Base-by-base conservation (phyloP, 2,888 invertebrate species). In the Polyploca ridens region DNA sequence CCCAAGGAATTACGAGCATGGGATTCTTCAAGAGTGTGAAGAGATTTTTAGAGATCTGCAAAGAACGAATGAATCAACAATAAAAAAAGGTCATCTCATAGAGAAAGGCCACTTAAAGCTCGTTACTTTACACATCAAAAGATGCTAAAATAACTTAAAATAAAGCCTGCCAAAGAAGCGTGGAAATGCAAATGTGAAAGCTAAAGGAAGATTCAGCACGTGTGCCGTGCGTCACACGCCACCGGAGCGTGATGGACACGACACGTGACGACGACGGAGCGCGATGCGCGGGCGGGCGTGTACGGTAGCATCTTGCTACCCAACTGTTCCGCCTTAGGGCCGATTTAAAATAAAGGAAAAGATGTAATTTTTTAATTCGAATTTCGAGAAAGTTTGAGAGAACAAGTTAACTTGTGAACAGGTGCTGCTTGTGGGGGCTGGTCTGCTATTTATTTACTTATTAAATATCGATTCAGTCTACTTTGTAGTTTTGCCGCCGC, bases 231-330 rank as follows among this genome's bases (percentile, higher is more conserved):
- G 41, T 41, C 41, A 54, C 54, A 19, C 54, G 19, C 27, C 61
- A 41, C 19, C n/a, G 61, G 41, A 61, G 41, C 61, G 61, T 41
- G 61, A 61, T 44, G 44, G 33, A 61, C 61, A 44, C 38, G 33
- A 61, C 61, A 44, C 61, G 61, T 61, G 61, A 61, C 61, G 61
- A 44, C 38, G 16, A 49, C 16, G 49, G 46, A 46, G 16, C n/a
- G 49, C 6, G 49, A 49, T 49, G 13, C 13, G 16, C 49, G 16
- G 19, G 10, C 3, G 8, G 4, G 16, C 54, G 54, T 54, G 54
- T 54, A 16, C 10, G 54, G 19, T 19, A 4, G 54, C 54, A 19
- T 54, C n/a, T 54, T 19, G 54, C 54, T 19, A 10, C 7, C 19
- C 3, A 46, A 46, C n/a, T n/a, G 44, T 46, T 46, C n/a, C 46